phyloP scores from a whole-genome alignment of 2,113 vertebrate genomes.

The Fulica atra region DNA sequence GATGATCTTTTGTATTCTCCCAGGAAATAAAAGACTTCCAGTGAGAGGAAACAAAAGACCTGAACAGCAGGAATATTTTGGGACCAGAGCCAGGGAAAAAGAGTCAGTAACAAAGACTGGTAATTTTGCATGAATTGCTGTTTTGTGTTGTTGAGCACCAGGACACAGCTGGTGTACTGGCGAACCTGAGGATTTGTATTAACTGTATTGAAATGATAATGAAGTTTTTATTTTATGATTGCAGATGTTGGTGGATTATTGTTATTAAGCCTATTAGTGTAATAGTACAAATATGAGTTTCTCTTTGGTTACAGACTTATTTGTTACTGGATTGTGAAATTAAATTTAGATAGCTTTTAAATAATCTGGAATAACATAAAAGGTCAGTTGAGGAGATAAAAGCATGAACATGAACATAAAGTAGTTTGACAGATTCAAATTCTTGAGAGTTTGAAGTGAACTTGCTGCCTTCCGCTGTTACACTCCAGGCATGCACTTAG shows the following conservation, averaged over 20 bases:
- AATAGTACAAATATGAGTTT: constrained; percentile 73
- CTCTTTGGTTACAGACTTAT: constrained; percentile 59
- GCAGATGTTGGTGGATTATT: constrained; percentile 77
- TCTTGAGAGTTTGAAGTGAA: neutral
- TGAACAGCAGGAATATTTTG: constrained; percentile 76
- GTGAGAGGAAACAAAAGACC: constrained; percentile 72
- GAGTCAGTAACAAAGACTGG: constrained; percentile 74
- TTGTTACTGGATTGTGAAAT: constrained; percentile 51
- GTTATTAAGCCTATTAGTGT: constrained; percentile 78
- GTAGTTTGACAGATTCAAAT: neutral
- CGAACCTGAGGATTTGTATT: constrained; percentile 76
- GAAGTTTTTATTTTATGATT: constrained; percentile 79
- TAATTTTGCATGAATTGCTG: constrained; percentile 79
- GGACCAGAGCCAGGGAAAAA: constrained; percentile 73
- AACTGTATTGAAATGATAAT: constrained; percentile 80
- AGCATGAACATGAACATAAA: neutral
- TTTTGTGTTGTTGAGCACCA: constrained; percentile 74
- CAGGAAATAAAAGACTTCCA: constrained; percentile 61
- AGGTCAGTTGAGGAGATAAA: neutral
- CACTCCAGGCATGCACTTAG: neutral
- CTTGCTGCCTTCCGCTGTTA: neutral
- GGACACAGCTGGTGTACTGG: constrained; percentile 74
- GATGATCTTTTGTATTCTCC: constrained; percentile 57
- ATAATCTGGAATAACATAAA: constrained; percentile 18
- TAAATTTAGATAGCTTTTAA: constrained; percentile 21